Evolutionary conservation across 1,140 invertebrate genomes (phyloP).

Genomic region (Drosophila oshimai): DNA sequence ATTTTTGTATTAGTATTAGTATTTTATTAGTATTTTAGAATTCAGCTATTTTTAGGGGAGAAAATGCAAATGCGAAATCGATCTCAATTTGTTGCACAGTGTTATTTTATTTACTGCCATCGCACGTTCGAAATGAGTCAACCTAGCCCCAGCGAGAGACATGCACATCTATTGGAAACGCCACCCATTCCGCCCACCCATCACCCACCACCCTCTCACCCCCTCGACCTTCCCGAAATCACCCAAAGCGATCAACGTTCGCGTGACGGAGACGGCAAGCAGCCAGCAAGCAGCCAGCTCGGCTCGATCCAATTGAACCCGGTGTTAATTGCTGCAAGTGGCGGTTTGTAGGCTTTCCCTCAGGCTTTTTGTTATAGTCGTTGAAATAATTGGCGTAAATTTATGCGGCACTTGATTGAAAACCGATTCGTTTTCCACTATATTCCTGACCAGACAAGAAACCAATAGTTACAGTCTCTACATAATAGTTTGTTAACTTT

Average conservation of each 20-base stretch:
- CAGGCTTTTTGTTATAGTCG: conserved; percentile 6
- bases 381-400: conserved; percentile 63
- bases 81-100: too few species aligned
- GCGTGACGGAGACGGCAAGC: too few species aligned
- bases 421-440: conserved; percentile 27
- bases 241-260: neutral
- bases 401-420: conserved; percentile 60
- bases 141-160: neutral
- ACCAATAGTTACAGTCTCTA: neutral
- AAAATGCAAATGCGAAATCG: too few species aligned
- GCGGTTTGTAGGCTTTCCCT: conserved; percentile 2
- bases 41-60: too few species aligned
- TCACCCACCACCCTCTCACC: neutral
- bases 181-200: neutral
- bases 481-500: neutral
- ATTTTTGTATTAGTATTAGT: too few species aligned
- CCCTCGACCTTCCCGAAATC: neutral
- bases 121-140: neutral
- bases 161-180: neutral
- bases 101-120: neutral
- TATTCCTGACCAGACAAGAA: neutral
- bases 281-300: neutral
- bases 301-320: conserved; percentile 61
- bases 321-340: conserved; percentile 60
- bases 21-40: too few species aligned